Conservation (phyloP, 2,888 invertebrate species). For the Adelognathus sp. region DNA sequence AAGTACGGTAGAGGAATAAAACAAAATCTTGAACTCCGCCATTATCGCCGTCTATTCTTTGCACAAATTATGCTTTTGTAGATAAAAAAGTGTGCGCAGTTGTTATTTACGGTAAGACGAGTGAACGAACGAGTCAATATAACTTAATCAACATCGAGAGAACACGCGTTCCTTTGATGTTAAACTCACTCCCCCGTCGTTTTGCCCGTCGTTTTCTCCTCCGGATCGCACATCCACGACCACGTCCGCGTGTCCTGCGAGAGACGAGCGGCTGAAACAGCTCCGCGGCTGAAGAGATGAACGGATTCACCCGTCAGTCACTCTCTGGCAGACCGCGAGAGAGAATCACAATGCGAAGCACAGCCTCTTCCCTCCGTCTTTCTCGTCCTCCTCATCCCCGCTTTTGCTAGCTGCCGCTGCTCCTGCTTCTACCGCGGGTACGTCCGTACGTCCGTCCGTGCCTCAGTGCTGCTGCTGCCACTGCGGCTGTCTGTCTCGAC, state of each 20-base stretch:
- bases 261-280: slow-evolving; percentile 52
- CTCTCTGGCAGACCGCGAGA: slow-evolving; percentile 77
- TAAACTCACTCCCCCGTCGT: slow-evolving; percentile 43
- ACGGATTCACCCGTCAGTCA: slow-evolving; percentile 81
- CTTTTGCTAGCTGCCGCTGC: slow-evolving; percentile 60
- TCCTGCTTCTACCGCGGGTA: slow-evolving; percentile 63
- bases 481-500: slow-evolving; percentile 59
- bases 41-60: no score
- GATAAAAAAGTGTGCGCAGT: not conserved
- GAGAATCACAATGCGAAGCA: slow-evolving; percentile 78
- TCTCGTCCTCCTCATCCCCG: slow-evolving; percentile 60
- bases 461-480: slow-evolving; percentile 59
- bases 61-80: not conserved
- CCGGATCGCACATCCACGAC: slow-evolving; percentile 46
- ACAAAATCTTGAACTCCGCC: no score
- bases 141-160: slow-evolving; percentile 55
- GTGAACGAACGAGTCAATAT: slow-evolving; percentile 43
- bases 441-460: slow-evolving; percentile 73
- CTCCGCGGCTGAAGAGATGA: slow-evolving; percentile 57
- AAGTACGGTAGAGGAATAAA: no score
- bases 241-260: slow-evolving; percentile 48
- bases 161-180: slow-evolving; percentile 57
- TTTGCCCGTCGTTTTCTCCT: slow-evolving; percentile 53
- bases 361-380: slow-evolving; percentile 63
- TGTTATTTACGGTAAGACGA: not conserved